Conservation (phyloP, 1,140 invertebrate species). For the Drosophila virilis region DNA sequence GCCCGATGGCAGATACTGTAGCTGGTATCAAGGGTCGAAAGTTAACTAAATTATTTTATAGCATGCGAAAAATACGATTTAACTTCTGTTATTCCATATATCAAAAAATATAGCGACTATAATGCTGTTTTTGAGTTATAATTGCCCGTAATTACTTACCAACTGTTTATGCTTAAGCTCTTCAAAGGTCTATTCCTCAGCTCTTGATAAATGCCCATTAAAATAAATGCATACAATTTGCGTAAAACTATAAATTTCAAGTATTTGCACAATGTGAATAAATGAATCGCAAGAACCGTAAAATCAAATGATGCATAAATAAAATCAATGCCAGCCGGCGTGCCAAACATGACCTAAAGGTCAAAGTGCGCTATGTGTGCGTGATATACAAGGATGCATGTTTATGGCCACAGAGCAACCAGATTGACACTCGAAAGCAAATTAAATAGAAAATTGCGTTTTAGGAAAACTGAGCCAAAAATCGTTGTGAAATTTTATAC, state of each 20-base stretch:
- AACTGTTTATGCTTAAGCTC: no score
- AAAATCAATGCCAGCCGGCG: constrained; percentile 60
- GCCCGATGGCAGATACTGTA: constrained; percentile 14
- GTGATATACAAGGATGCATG: constrained; percentile 35
- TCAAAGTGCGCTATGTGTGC: constrained; percentile 56
- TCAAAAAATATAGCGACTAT: no score
- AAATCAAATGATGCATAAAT: constrained; percentile 79
- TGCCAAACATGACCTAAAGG: constrained; percentile 65
- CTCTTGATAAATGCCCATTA: constrained; percentile 32
- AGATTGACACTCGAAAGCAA: constrained; percentile 78
- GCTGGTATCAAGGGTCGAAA: constrained; percentile 16
- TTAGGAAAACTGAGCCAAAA: constrained; percentile 65
- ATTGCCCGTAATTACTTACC: neutral
- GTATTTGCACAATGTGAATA: constrained; percentile 53
- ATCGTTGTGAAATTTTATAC: constrained; percentile 83
- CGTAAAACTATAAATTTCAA: constrained; percentile 24
- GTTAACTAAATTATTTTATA: constrained; percentile 5
- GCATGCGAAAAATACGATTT: no score
- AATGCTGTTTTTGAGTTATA: no score
- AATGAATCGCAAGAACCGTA: constrained; percentile 76
- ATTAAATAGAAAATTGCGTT: constrained; percentile 83
- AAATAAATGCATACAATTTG: constrained; percentile 47
- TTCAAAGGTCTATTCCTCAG: neutral
- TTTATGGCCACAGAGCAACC: constrained; percentile 57
- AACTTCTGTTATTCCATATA: no score